Base-by-base conservation (phyloP, 2,888 invertebrate genomes). In the Pandemis cinnamomeana region DNA sequence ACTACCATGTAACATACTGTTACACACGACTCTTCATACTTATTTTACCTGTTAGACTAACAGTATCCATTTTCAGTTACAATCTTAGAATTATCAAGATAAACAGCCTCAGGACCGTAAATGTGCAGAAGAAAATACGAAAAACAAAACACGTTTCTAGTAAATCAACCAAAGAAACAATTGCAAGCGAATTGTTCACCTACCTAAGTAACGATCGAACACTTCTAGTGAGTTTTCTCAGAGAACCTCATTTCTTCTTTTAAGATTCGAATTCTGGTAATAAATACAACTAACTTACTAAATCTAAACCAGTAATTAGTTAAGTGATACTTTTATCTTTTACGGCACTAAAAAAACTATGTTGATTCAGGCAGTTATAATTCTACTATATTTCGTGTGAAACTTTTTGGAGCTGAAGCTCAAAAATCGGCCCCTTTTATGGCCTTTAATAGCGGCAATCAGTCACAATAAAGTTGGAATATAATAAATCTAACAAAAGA, bases 401-500 rank as follows among this genome's bases (percentile, higher is more conserved):
- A 53, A 55, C 55, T 55, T 58, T 58, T 27, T 20, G 4, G 27
- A 8, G 27, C 10, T 58, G 15, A 58, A 58, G 10, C 10, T 27
- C 8, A 27, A 27, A 58, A 58, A 27, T 58, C 5, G 58, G 11
- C 27, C 27, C 27, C 27, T 58, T n/a, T 58, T 58, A 58, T 58
- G 11, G 58, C n/a, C 41, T 36, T 7, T 13, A 61, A 61, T 61
- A 61, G 41, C 41, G n/a, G 61, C 61, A 61, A 61, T 61, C 41
- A 61, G 36, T 41, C 2, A 61, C 61, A 6, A 60, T 60, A 13
- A n/a, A 61, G n/a, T 61, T 61, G 5, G 7, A 71, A 66, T 68
- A 44, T 72, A 67, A 74, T 67, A 67, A 60, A 64, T 67, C 20
- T 67, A 66, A 67, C 67, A 53, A 67, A 20, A 55, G 44, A 15